Evolutionary conservation across 2,797 vertebrate genomes (phyloP).

Genomic region (Onychomys leucogaster): DNA sequence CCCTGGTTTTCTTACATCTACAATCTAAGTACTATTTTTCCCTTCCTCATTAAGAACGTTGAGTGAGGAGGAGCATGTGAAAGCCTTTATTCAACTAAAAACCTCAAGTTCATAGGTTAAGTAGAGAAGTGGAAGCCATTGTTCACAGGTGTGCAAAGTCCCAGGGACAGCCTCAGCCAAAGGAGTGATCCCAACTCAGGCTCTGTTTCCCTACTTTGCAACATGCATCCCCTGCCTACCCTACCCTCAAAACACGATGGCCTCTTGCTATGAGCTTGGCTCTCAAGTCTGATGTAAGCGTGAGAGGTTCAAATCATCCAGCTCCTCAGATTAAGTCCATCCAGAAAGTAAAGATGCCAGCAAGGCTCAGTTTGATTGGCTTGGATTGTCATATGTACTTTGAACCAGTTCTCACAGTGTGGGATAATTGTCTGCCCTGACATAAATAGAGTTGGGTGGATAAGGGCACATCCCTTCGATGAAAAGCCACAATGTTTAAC

Average conservation of each 20-base stretch:
- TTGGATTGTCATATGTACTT: not conserved
- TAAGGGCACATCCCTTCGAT: not conserved
- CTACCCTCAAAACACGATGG: too few species aligned
- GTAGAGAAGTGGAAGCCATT: not conserved
- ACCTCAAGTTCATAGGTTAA: not conserved
- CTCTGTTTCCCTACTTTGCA: not conserved
- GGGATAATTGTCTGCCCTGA: not conserved
- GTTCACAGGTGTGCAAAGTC: not conserved
- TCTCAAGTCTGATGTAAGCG: not conserved
- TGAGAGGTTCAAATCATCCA: not conserved
- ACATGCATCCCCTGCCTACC: too few species aligned
- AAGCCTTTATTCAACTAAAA: not conserved
- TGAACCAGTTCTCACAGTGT: not conserved
- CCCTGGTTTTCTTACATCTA: not conserved
- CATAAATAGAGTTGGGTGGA: not conserved
- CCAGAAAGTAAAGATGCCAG: not conserved
- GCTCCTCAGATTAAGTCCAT: not conserved
- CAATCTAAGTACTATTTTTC: not conserved
- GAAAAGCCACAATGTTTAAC: not conserved
- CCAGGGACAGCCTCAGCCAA: not conserved
- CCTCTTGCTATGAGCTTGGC: not conserved
- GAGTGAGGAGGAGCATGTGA: not conserved
- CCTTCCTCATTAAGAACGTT: not conserved
- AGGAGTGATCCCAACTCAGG: not conserved
- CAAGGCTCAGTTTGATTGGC: not conserved